Base-by-base conservation (phyloP, 2,113 vertebrate species). In the Xenopus tropicalis region DNA sequence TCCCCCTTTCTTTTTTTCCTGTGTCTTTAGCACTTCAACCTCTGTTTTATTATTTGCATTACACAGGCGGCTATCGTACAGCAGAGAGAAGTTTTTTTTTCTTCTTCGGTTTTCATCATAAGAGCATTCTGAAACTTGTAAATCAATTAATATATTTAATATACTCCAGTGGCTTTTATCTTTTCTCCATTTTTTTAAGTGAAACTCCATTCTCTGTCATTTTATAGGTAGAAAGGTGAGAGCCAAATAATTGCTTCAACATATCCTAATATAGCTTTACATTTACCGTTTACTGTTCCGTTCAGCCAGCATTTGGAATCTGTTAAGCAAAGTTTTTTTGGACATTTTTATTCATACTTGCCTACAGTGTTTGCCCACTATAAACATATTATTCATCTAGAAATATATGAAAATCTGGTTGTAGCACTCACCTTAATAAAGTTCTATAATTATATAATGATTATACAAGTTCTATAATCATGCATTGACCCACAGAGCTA, bases 1-100 rank as follows among this genome's bases (percentile, higher is more conserved):
- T 56, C 44, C 17, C 65, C 72, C 59, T 42, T 69, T 61, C 80
- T 78, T 81, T 64, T 67, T 79, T 71, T 29, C n/a, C 13, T 68
- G 43, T 1, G 11, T 71, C 48, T 78, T 48, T 22, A 75, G 29
- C 46, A 58, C 21, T 76, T 84, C 78, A 14, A 71, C 51, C 54
- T 83, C 46, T 42, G 63, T 52, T 70, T 54, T n/a, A 29, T 73
- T 81, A 23, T 43, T 62, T 23, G 37, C 48, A 29, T 43, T 66
- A 25, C 48, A 51, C 64, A 37, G 14, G 65, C 62, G 67, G 14
- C 23, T 79, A 29, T 48, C 13, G 20, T 64, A 46, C 19, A 43
- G 63, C 70, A 66, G 8, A 24, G 64, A 77, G 48, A n/a, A n/a
- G n/a, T n/a, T 77, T 61, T n/a, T 37, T 37, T 37, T 37, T 37